These are phyloP conservation scores for Uropsilus gracilis DNA, from an alignment of 2,113 vertebrate genomes.

Conservation along the genomic window DNA sequence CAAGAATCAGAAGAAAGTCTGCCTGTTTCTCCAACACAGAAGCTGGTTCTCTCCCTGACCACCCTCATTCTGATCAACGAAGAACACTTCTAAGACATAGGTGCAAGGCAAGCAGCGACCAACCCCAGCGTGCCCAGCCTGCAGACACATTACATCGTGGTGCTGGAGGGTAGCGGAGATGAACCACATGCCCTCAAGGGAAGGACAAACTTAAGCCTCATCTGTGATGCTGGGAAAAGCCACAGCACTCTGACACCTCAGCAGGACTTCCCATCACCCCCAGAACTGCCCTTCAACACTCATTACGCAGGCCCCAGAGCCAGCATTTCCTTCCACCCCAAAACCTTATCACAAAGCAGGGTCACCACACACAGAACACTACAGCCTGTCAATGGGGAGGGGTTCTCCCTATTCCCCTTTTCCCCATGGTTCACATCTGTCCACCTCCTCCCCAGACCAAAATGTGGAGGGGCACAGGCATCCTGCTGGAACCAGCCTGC, in stretches of 20 bases:
- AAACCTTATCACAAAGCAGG: not conserved
- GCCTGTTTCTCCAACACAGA: not conserved
- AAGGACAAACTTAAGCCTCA: not conserved
- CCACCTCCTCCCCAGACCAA: not conserved
- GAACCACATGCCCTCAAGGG: not conserved
- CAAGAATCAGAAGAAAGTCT: not conserved
- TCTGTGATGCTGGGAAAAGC: not conserved
- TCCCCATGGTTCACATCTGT: not conserved
- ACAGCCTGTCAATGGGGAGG: not conserved
- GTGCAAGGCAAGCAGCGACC: not conserved
- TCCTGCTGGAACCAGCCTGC: not conserved
- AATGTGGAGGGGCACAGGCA: not conserved
- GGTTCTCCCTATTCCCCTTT: not conserved
- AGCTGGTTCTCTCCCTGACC: not conserved
- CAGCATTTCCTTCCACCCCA: not conserved
- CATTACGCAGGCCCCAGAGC: not conserved
- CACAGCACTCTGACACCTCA: not conserved
- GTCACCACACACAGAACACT: not conserved
- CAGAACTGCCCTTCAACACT: not conserved
- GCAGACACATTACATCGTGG: rapidly evolving
- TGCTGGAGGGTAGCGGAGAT: rapidly evolving
- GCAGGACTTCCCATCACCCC: not conserved
- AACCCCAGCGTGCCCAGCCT: not conserved
- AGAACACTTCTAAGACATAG: not conserved
- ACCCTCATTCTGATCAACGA: not conserved